These are phyloP conservation scores for Origma solitaria DNA, from an alignment of 2,113 vertebrate genomes.

Conservation along the genomic window DNA sequence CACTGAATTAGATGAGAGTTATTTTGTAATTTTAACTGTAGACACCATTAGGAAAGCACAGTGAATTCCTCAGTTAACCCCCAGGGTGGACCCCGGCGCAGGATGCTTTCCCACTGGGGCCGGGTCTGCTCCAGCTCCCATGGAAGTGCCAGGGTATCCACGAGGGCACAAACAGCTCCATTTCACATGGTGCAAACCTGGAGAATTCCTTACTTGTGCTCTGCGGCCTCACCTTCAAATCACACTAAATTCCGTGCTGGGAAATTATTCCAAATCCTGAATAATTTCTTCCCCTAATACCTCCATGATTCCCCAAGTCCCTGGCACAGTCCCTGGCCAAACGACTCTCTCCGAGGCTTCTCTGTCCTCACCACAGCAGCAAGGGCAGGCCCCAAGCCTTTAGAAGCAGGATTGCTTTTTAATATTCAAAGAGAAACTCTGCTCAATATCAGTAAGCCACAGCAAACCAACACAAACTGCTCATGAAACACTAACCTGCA, in stretches of 20 bases:
- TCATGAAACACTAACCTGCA: neutral
- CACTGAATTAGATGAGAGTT: neutral
- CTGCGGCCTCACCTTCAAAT: neutral
- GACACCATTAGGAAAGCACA: neutral
- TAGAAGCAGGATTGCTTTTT: neutral
- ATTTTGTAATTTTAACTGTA: neutral
- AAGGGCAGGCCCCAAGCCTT: neutral
- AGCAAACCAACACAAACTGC: neutral
- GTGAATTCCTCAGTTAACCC: neutral
- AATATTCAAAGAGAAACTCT: neutral
- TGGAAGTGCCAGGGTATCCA: neutral
- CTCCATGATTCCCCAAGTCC: neutral
- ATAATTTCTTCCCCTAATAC: neutral
- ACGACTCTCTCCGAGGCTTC: neutral
- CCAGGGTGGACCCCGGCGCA: neutral
- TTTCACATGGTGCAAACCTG: neutral
- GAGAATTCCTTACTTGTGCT: neutral
- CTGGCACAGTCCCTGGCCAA: neutral
- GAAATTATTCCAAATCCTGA: neutral
- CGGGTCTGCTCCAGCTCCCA: rapidly evolving
- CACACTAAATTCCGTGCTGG: neutral
- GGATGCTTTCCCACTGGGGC: rapidly evolving
- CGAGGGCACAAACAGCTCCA: neutral
- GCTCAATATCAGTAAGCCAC: neutral
- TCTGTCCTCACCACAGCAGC: neutral